These are phyloP conservation scores for Bedellia somnulentella DNA, from an alignment of 2,888 invertebrate species.

Conservation along the genomic window DNA sequence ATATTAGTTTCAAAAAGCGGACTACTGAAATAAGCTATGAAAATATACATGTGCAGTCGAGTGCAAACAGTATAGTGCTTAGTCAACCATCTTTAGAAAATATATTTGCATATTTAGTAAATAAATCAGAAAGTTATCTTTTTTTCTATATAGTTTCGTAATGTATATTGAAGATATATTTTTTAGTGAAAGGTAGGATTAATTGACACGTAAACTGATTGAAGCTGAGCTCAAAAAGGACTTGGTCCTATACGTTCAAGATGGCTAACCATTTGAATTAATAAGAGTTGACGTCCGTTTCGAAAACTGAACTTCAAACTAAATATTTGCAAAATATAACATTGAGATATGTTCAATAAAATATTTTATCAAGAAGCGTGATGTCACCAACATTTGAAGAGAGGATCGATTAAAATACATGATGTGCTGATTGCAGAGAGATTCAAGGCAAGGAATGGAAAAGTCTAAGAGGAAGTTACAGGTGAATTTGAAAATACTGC, in stretches of 20 bases:
- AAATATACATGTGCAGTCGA: slow-evolving; percentile 42
- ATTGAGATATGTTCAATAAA: slow-evolving; percentile 4
- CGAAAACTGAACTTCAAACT: too few relatives aligned
- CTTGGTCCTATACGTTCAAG: too few relatives aligned
- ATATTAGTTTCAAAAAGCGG: too few relatives aligned
- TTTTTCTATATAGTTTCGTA: slow-evolving; percentile 39
- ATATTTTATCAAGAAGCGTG: slow-evolving; percentile 7
- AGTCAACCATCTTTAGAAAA: slow-evolving; percentile 44
- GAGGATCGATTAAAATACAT: slow-evolving; percentile 51
- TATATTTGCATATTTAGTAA: slow-evolving; percentile 42
- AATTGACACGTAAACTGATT: slow-evolving; percentile 24
- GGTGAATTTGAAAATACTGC: too few relatives aligned
- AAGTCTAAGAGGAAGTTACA: too few relatives aligned
- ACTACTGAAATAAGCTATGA: slow-evolving; percentile 45
- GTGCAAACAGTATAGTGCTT: slow-evolving; percentile 44
- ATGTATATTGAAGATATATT: slow-evolving; percentile 42
- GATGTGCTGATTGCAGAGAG: slow-evolving; percentile 38
- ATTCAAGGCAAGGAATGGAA: not conserved
- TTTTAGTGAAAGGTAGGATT: slow-evolving; percentile 23
- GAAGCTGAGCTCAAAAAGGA: too few relatives aligned
- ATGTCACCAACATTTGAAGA: slow-evolving; percentile 2
- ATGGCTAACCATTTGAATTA: too few relatives aligned
- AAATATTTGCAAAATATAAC: slow-evolving; percentile 4
- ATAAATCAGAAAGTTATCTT: slow-evolving; percentile 43
- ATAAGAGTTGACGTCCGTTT: too few relatives aligned